Evolutionary conservation across 2,888 invertebrate species (phyloP).

Genomic region (Ashinkailepas kermadecensis): DNA sequence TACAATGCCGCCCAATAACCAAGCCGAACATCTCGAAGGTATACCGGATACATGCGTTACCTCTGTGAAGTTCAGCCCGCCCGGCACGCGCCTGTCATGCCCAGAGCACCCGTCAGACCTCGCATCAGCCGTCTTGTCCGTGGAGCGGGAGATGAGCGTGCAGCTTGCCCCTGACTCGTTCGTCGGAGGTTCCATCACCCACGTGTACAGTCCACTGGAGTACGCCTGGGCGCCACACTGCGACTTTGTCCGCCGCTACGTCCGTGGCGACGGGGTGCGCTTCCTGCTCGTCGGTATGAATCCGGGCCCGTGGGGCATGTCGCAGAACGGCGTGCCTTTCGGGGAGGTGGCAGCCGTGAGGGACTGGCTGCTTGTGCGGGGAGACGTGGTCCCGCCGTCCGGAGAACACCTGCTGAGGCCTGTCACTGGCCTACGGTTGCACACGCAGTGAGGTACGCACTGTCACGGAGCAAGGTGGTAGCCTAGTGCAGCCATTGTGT

Average conservation of each 20-base stretch:
- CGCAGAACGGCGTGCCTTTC: slow-evolving; percentile 88
- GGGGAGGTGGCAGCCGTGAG: slow-evolving; percentile 72
- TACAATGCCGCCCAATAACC: too few species aligned
- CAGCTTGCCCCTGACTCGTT: not conserved
- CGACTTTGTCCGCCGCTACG: slow-evolving; percentile 62
- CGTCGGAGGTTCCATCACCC: not conserved
- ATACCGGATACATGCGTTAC: too few species aligned
- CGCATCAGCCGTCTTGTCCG: not conserved
- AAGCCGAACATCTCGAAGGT: too few species aligned
- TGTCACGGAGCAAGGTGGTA: not conserved
- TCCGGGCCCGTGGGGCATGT: slow-evolving; percentile 96
- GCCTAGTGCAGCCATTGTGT: too few species aligned
- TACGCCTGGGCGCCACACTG: slow-evolving; percentile 74
- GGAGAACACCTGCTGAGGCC: slow-evolving; percentile 58
- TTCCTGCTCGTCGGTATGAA: slow-evolving; percentile 83
- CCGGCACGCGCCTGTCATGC: too few species aligned
- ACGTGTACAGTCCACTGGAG: slow-evolving; percentile 74
- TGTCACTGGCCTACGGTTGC: slow-evolving; percentile 68
- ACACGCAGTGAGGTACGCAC: slow-evolving; percentile 54
- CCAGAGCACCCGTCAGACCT: not conserved
- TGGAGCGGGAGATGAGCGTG: not conserved
- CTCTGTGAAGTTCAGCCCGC: too few species aligned
- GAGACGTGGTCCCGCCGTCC: slow-evolving; percentile 59
- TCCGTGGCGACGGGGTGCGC: slow-evolving; percentile 52
- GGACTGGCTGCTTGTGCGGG: slow-evolving; percentile 66